Percentiles rank a stretch among this genome's conserved stretches.
phyloP scores from a whole-genome alignment of 2,113 vertebrate genomes.

The Mormoops blainvillei region DNA sequence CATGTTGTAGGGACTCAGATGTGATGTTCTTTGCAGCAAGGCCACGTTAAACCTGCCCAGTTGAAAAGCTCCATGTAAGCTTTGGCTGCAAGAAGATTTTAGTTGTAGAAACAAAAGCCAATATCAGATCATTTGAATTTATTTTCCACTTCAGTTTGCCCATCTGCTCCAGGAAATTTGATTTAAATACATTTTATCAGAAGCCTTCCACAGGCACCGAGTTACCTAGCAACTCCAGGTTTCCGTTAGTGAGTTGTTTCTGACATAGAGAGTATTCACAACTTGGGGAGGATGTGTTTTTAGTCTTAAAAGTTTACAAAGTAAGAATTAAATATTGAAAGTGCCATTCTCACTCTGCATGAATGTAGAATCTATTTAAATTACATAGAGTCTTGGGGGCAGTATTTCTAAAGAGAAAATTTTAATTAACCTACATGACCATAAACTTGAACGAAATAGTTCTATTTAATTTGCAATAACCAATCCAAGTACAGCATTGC shows the following conservation, averaged over 20 bases:
- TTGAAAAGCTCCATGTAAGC: constrained; percentile 1
- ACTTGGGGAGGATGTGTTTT: constrained; percentile 56
- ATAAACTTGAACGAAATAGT: constrained; percentile 63
- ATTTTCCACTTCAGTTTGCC: constrained; percentile 68
- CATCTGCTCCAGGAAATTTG: constrained; percentile 69
- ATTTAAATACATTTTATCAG: constrained; percentile 71
- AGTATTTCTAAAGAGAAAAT: constrained; percentile 63
- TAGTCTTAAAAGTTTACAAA: constrained; percentile 60
- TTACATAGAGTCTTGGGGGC: constrained; percentile 52
- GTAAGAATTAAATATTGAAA: constrained; percentile 70
- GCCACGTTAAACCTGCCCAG: background rate
- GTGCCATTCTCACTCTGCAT: constrained; percentile 53
- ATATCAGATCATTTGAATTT: constrained; percentile 63
- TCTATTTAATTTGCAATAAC: constrained; percentile 56
- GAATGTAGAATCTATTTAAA: constrained; percentile 58
- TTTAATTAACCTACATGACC: constrained; percentile 71
- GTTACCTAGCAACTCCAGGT: constrained; percentile 69
- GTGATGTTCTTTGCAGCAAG: background rate
- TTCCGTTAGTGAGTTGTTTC: constrained; percentile 44
- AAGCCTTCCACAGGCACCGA: constrained; percentile 49
- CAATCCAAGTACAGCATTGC: constrained; percentile 32
- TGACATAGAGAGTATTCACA: constrained; percentile 48
- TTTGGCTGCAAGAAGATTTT: constrained; percentile 36
- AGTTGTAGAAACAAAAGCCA: constrained; percentile 57
- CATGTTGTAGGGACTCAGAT: background rate